A percentile compares a stretch with the other conserved stretches of the same genome.
Conservation (phyloP, 1,140 invertebrate species). For the Drosophila ficusphila region DNA sequence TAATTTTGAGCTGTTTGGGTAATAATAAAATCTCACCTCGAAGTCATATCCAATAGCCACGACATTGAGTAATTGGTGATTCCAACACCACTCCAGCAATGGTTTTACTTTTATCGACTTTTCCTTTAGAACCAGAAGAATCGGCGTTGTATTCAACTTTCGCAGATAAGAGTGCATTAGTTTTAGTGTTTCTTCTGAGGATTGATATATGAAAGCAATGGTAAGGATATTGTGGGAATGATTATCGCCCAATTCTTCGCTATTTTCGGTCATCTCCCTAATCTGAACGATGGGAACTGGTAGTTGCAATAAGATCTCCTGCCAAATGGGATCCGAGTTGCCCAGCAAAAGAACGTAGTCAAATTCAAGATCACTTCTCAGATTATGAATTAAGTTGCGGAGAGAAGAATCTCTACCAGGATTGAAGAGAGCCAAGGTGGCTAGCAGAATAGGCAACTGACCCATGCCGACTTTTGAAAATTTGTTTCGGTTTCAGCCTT, state of each 20-base stretch:
- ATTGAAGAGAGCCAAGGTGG: background rate
- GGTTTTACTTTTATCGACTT: background rate
- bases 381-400: slow-evolving; percentile 10
- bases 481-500: slow-evolving; percentile 5
- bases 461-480: slow-evolving; percentile 18
- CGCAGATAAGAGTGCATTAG: slow-evolving; percentile 19
- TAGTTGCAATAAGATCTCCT: slow-evolving; percentile 13
- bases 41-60: slow-evolving; percentile 42
- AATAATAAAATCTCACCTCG: slow-evolving; percentile 32
- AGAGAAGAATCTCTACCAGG: background rate
- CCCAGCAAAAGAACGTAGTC: slow-evolving; percentile 38
- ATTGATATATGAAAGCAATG: slow-evolving; percentile 30
- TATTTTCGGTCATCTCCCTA: background rate
- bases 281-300: slow-evolving; percentile 44
- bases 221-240: slow-evolving; percentile 33
- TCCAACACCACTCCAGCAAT: slow-evolving; percentile 57
- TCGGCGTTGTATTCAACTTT: slow-evolving; percentile 30
- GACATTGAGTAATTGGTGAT: slow-evolving; percentile 58
- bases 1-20: background rate
- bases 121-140: slow-evolving; percentile 39
- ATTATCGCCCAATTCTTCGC: slow-evolving; percentile 1
- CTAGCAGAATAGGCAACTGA: slow-evolving; percentile 12
- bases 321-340: background rate
- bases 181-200: slow-evolving; percentile 13
- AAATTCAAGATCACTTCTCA: slow-evolving; percentile 24